Evolutionary conservation across 2,113 vertebrate species (phyloP), one percentile per base, ranked within the genome.

Genomic region (Eublepharis macularius): DNA sequence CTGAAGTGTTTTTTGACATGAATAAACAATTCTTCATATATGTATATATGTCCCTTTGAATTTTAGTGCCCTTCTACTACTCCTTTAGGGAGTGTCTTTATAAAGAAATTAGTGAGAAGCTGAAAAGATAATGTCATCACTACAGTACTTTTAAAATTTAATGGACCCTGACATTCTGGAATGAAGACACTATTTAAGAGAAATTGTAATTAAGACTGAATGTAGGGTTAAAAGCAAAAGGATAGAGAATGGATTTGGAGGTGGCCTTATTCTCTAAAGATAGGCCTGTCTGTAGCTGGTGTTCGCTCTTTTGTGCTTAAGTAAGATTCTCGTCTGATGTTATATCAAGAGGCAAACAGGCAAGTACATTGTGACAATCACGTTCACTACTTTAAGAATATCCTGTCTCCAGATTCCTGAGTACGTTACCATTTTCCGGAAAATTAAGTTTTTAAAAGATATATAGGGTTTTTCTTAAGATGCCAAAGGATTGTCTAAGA

Each of bases 401-500:
- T 95, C 93, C 95, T 95, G 96, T 96, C 93, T 97, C 97, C 95
- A 97, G 97, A 97, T 98, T 98, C 98, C 98, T 98, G 98, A 99
- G 98, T 97, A 97, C 96, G 97, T 97, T 93, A 96, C 95, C 96
- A 95, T 96, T 95, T 97, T 96, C 94, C 96, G 96, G 95, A 96
- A 96, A 95, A 97, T 95, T 95, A 94, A 92, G 72, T 77, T 29
- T 84, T 60, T 79, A 13, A 8, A 86, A 86, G 90, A 78, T 93
- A 88, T 95, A 95, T 96, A 92, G 60, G 60, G 88, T 91, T 94
- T 93, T 95, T 95, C 96, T 97, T 96, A 97, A 97, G 96, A 98
- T 98, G 97, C 95, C 97, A 96, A 97, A 97, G 96, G 98, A 98
- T 98, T 98, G 98, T 99, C 98, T 98, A 97, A 98, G 97, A 98